A percentile compares a stretch with the other conserved stretches of the same genome.
Evolutionary conservation across 2,888 invertebrate genomes (phyloP).

Genomic region (Coelinius sp.): DNA sequence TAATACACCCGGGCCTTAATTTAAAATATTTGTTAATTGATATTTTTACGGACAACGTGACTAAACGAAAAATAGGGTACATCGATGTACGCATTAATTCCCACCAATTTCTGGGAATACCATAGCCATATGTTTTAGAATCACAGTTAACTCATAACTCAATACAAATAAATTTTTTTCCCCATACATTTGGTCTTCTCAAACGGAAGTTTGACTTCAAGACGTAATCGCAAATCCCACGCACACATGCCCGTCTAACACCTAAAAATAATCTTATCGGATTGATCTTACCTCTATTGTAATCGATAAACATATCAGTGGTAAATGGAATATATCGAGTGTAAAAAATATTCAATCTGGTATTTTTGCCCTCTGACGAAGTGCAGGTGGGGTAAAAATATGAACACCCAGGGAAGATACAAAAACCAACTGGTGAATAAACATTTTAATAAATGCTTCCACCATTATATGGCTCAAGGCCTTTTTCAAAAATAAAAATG

Average conservation of each 20-base stretch:
- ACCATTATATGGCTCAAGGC: constrained; percentile 32
- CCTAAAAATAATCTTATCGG: too few relatives aligned
- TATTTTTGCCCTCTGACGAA: constrained; percentile 10
- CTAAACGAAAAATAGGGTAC: too few relatives aligned
- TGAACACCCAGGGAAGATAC: neutral
- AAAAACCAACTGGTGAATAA: constrained; percentile 49
- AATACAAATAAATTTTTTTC: neutral
- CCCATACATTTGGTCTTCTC: neutral
- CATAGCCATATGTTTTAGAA: neutral
- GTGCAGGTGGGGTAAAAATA: constrained; percentile 35
- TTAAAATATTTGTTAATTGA: too few relatives aligned
- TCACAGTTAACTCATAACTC: neutral
- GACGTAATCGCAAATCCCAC: constrained; percentile 16
- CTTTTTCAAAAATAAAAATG: constrained; percentile 22
- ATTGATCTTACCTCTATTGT: too few relatives aligned
- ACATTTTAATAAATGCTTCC: constrained; percentile 57
- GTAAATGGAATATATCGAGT: neutral
- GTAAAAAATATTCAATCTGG: neutral
- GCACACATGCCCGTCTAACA: neutral
- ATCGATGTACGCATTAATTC: too few relatives aligned
- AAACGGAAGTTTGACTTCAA: constrained; percentile 15
- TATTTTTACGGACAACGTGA: too few relatives aligned
- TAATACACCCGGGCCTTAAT: too few relatives aligned
- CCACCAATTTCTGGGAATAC: too few relatives aligned
- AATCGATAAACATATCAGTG: constrained; percentile 3